Conservation (phyloP, 2,797 vertebrate species). For the Lepus townsendii region DNA sequence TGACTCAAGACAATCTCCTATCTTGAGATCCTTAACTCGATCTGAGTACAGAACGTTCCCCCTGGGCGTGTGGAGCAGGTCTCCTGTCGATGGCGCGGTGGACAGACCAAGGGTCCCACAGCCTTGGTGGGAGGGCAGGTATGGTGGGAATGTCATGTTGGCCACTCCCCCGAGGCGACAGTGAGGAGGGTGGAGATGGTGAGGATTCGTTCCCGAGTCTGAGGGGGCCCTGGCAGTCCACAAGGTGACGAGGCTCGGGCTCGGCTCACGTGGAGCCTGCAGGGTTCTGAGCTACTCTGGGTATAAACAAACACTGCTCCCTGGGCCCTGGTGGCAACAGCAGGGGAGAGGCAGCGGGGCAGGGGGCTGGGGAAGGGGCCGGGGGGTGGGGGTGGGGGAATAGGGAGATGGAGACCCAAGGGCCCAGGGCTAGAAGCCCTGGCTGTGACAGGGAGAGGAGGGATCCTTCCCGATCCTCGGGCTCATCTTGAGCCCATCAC, state of each 20-base stretch:
- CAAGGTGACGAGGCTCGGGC: neutral
- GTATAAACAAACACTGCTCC: neutral
- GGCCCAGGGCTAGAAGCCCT: neutral
- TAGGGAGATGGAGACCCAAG: neutral
- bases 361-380: neutral
- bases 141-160: too few relatives aligned
- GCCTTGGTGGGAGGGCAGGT: too few relatives aligned
- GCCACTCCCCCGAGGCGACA: neutral
- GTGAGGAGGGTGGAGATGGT: accelerated
- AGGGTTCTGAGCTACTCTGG: neutral
- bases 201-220: neutral
- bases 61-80: too few relatives aligned
- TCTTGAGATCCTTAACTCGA: neutral
- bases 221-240: neutral
- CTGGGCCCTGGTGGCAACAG: neutral
- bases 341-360: neutral
- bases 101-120: too few relatives aligned
- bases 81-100: too few relatives aligned
- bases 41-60: neutral
- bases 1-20: neutral
- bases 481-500: neutral
- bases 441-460: neutral
- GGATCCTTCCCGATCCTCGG: neutral
- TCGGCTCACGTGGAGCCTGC: accelerated
- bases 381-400: too few relatives aligned